Evolutionary conservation across 2,888 invertebrate genomes (phyloP).

Genomic region (Sipha maydis): DNA sequence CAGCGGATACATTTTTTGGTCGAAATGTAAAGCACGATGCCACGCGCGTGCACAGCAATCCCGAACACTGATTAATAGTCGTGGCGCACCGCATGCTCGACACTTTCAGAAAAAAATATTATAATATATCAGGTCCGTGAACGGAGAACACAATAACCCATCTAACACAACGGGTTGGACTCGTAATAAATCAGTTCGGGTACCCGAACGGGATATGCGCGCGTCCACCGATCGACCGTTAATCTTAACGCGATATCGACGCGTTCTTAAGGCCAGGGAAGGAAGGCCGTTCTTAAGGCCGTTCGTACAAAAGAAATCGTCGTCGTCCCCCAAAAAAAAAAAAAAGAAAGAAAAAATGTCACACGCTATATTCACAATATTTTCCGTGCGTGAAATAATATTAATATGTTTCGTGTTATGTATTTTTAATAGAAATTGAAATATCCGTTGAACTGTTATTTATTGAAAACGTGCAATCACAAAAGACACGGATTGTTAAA

Average conservation of each 20-base stretch:
- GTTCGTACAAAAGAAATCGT: background rate
- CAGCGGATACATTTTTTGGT: no score
- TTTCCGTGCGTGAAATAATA: background rate
- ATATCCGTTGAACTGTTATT: no score
- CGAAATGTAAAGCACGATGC: no score
- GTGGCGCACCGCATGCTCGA: background rate
- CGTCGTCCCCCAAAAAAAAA: background rate
- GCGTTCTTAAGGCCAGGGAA: background rate
- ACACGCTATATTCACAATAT: background rate
- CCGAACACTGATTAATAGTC: slow-evolving; percentile 37
- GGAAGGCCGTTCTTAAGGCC: background rate
- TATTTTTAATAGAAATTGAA: no score
- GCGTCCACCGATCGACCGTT: slow-evolving; percentile 15
- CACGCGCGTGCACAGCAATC: background rate
- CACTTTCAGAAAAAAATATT: background rate
- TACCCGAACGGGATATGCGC: background rate
- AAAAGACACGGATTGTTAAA: no score
- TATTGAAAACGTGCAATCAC: no score
- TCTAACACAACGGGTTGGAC: background rate
- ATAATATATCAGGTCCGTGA: background rate
- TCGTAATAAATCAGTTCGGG: slow-evolving; percentile 24
- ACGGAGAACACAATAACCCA: slow-evolving; percentile 26
- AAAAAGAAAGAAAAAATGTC: background rate
- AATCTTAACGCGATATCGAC: slow-evolving; percentile 10
- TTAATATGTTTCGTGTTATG: background rate